A percentile compares a stretch with the other conserved stretches of the same genome.
These are phyloP conservation scores for Centropyge bicolor DNA, from an alignment of 2,797 vertebrate genomes.

Conservation along the genomic window DNA sequence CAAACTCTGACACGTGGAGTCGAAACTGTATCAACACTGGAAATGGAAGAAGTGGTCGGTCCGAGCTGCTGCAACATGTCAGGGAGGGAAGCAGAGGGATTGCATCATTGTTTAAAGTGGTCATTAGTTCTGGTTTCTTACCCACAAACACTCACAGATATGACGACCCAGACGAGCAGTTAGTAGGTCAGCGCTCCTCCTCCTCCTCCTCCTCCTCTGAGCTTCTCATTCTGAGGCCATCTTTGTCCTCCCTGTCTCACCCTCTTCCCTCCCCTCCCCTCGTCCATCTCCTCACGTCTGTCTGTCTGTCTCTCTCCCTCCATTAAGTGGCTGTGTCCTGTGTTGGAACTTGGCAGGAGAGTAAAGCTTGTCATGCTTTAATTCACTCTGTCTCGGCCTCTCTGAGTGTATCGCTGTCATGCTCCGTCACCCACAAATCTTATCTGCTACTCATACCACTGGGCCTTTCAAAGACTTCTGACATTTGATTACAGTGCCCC, in stretches of 20 bases:
- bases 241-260: slow-evolving; percentile 18
- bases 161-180: slow-evolving; percentile 17
- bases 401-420: slow-evolving; percentile 21
- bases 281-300: not conserved
- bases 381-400: slow-evolving; percentile 37
- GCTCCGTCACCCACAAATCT: slow-evolving; percentile 26
- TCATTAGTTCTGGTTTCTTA: slow-evolving; percentile 13
- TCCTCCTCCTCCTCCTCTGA: not conserved
- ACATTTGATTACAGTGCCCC: slow-evolving; percentile 35
- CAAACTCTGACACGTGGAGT: not conserved
- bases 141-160: slow-evolving; percentile 22
- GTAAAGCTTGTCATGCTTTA: slow-evolving; percentile 5
- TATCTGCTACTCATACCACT: not conserved
- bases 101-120: slow-evolving; percentile 41
- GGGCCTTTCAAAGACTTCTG: slow-evolving; percentile 16
- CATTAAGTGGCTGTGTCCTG: slow-evolving; percentile 4
- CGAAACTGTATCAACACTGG: not conserved
- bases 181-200: slow-evolving; percentile 21
- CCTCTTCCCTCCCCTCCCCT: slow-evolving; percentile 18
- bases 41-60: slow-evolving; percentile 12
- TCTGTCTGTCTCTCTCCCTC: slow-evolving; percentile 14
- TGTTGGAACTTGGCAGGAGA: slow-evolving; percentile 26
- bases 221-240: slow-evolving; percentile 9
- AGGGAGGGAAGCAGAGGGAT: slow-evolving; percentile 20
- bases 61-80: slow-evolving; percentile 44